phyloP scores from a whole-genome alignment of 2,113 vertebrate genomes.

The Leuciscus idus region DNA sequence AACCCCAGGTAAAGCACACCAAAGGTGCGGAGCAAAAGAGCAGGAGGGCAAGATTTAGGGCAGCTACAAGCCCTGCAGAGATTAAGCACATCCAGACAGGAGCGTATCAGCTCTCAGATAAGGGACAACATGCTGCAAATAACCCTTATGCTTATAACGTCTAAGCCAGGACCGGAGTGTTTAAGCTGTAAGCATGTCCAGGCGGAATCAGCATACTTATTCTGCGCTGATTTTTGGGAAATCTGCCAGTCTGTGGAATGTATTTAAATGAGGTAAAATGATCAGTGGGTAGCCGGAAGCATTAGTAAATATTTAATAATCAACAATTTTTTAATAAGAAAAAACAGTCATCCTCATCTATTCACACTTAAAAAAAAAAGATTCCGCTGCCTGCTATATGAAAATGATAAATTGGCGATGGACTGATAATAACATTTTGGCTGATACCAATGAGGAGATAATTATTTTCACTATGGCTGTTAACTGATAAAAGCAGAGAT shows the following conservation, averaged over 20 bases:
- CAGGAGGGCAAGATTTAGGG: conserved; percentile 15
- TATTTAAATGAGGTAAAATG: not conserved
- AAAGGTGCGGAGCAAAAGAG: not conserved
- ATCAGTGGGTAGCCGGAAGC: too few relatives aligned
- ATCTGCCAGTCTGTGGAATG: not conserved
- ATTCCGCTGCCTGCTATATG: not conserved
- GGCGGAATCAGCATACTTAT: not conserved
- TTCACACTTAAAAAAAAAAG: not conserved
- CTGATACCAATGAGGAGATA: not conserved
- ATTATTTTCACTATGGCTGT: not conserved
- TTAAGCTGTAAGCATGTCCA: not conserved
- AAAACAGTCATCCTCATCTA: not conserved
- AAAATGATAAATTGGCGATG: not conserved
- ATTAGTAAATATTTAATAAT: not conserved
- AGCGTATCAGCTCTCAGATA: conserved; percentile 3
- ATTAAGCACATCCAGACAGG: conserved; percentile 26
- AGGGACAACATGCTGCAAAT: conserved; percentile 18
- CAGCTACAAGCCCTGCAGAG: not conserved
- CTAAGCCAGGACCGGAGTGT: not conserved
- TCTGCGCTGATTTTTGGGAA: not conserved
- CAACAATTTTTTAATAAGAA: not conserved
- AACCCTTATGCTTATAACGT: not conserved
- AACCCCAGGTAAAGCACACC: conserved; percentile 35
- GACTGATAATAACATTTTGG: not conserved
- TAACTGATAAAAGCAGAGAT: not conserved